These are phyloP conservation scores for Heterochromis multidens DNA, from an alignment of 2,113 vertebrate species.

Conservation along the genomic window DNA sequence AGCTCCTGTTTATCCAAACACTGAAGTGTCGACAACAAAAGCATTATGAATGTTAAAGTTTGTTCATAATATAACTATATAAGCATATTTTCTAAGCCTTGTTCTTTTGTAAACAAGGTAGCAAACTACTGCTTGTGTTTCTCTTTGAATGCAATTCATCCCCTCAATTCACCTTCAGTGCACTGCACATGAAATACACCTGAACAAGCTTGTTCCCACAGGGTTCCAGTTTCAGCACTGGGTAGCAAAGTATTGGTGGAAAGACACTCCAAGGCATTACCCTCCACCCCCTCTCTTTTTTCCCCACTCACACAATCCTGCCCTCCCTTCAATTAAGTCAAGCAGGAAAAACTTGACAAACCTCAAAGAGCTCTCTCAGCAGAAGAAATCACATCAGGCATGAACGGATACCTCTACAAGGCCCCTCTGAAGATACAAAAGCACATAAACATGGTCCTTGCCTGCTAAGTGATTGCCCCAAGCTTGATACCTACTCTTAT, in stretches of 20 bases:
- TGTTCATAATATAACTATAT: background rate
- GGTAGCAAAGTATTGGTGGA: constrained; percentile 67
- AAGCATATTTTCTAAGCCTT: background rate
- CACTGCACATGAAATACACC: constrained; percentile 61
- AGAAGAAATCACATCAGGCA: constrained; percentile 60
- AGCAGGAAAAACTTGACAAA: constrained; percentile 74
- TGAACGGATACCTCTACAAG: constrained; percentile 41
- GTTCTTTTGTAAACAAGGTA: background rate
- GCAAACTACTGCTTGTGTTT: background rate
- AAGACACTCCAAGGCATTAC: constrained; percentile 57
- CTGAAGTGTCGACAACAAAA: constrained; percentile 7
- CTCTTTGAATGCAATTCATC: background rate
- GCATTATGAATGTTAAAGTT: background rate
- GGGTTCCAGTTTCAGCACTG: constrained; percentile 74
- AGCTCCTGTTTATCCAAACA: constrained; percentile 29
- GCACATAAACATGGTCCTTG: background rate
- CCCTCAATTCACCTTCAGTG: constrained; percentile 26
- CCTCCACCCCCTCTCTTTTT: background rate
- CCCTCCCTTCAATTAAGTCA: constrained; percentile 61
- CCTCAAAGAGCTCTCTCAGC: constrained; percentile 63
- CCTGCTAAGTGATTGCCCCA: background rate
- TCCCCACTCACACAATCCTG: constrained; percentile 29
- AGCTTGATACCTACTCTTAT: constrained; percentile 7
- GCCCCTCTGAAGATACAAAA: constrained; percentile 16
- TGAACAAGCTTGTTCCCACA: constrained; percentile 77